Evolutionary conservation across 2,797 vertebrate species (phyloP).

Genomic region (Notoglanidium macrostoma): DNA sequence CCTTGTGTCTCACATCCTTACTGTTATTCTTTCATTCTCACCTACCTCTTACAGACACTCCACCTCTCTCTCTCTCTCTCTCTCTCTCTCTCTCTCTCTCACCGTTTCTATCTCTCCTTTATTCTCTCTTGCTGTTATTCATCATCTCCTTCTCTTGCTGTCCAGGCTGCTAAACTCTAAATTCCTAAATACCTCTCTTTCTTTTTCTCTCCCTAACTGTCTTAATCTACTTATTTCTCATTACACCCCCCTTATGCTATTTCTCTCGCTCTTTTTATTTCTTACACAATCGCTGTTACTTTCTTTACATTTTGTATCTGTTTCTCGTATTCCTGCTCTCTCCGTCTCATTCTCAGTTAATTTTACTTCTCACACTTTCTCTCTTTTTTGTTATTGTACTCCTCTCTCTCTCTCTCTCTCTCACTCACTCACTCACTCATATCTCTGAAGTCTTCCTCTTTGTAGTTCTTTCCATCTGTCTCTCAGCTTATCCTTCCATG

Average conservation of each 20-base stretch:
- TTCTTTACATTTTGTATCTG: background rate
- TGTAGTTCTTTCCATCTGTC: background rate
- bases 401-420: slow-evolving; percentile 44
- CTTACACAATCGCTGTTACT: background rate
- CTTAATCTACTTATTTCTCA: background rate
- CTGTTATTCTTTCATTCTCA: background rate
- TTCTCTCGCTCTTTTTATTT: slow-evolving; percentile 42
- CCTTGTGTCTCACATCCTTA: slow-evolving; percentile 16
- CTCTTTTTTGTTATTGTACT: slow-evolving; percentile 45
- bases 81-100: background rate
- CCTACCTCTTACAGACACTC: background rate
- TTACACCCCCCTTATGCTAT: background rate
- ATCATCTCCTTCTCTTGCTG: background rate
- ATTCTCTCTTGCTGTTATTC: background rate
- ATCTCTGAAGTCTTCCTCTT: background rate
- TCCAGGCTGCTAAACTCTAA: background rate
- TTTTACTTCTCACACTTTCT: slow-evolving; percentile 8
- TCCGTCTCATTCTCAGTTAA: no score
- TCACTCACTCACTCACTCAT: slow-evolving; percentile 1
- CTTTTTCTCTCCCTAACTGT: background rate
- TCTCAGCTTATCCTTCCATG: background rate
- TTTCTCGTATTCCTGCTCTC: background rate
- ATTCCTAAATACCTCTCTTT: background rate
- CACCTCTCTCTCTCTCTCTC: background rate
- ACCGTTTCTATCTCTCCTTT: background rate